Conservation (phyloP, 2,797 vertebrate species). For the Rhabdomys pumilio region DNA sequence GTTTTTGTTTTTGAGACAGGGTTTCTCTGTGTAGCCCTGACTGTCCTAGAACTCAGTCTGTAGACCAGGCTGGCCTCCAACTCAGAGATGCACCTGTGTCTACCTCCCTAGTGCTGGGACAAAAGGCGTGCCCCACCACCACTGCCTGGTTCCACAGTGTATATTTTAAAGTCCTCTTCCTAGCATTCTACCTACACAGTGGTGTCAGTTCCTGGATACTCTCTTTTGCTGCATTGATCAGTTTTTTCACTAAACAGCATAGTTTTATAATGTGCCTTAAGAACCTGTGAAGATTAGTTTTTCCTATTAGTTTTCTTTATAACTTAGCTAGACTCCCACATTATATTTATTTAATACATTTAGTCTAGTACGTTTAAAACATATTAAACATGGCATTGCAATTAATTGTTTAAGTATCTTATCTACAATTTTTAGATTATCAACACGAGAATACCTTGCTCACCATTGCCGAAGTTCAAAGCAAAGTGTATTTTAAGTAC, state of each 20-base stretch:
- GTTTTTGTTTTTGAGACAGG: not conserved
- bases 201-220: not conserved
- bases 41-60: not conserved
- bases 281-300: not conserved
- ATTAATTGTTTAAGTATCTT: not conserved
- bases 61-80: not conserved
- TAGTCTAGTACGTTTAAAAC: not conserved
- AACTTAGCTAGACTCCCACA: not conserved
- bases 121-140: not conserved
- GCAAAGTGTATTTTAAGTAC: not conserved
- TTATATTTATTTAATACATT: constrained; percentile 11
- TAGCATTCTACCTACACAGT: not conserved
- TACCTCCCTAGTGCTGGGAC: not conserved
- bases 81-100: not conserved
- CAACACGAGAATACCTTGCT: not conserved
- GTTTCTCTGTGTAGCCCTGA: not conserved
- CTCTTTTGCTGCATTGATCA: constrained; percentile 21
- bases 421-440: not conserved
- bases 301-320: not conserved
- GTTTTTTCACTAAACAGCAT: not conserved
- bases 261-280: constrained; percentile 12
- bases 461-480: not conserved
- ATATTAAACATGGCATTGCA: not conserved
- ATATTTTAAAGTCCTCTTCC: not conserved
- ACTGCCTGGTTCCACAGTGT: not conserved